phyloP scores from a whole-genome alignment of 1,140 invertebrate genomes.

The Thaumetopoea pityocampa region DNA sequence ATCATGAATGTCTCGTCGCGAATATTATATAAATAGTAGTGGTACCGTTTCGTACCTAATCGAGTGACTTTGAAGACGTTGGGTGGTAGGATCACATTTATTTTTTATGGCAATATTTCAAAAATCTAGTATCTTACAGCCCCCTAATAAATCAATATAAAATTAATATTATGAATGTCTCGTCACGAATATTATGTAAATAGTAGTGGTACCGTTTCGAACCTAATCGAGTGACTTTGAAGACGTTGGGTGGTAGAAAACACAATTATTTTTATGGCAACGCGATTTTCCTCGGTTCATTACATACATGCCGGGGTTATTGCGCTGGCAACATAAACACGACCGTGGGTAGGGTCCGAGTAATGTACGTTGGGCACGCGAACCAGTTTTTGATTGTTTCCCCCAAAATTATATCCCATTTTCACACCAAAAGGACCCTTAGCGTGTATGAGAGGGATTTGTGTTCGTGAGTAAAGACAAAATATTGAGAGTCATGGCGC shows the following conservation, averaged over 20 bases:
- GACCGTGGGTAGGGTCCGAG: constrained; percentile 52
- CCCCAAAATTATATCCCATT: constrained; percentile 73
- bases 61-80: constrained; percentile 49
- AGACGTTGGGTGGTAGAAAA: constrained; percentile 42
- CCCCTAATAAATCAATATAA: too few relatives aligned
- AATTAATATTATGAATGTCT: too few relatives aligned
- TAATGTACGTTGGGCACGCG: constrained; percentile 69
- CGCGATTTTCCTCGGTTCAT: constrained; percentile 72
- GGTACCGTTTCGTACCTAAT: constrained; percentile 28
- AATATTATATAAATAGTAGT: neutral
- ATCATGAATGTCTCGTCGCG: too few relatives aligned
- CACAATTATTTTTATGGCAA: constrained; percentile 73
- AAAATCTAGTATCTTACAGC: too few relatives aligned
- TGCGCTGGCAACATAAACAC: constrained; percentile 68
- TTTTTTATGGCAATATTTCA: too few relatives aligned
- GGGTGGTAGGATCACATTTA: too few relatives aligned
- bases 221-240: constrained; percentile 49
- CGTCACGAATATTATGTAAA: too few relatives aligned
- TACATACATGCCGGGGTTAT: constrained; percentile 59
- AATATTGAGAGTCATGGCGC: constrained; percentile 29
- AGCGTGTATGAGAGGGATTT: constrained; percentile 38
- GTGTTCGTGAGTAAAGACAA: constrained; percentile 54
- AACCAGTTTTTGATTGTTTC: constrained; percentile 69
- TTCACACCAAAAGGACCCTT: constrained; percentile 57
- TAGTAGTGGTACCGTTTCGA: constrained; percentile 3